Conservation (phyloP, 2,113 vertebrate genomes). For the Daubentonia madagascariensis region DNA sequence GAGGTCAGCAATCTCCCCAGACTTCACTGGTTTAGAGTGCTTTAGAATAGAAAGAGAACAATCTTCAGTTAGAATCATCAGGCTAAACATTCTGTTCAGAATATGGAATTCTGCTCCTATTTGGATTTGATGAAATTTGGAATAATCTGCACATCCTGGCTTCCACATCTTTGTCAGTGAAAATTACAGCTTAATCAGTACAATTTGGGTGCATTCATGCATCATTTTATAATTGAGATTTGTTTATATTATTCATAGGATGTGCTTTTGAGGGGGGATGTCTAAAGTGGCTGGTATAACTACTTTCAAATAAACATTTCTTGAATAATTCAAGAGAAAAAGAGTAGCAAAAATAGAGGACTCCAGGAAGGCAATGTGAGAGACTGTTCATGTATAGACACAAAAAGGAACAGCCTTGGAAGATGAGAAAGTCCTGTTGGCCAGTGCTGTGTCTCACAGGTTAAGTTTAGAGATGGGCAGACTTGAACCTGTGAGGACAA, state of each 20-base stretch:
- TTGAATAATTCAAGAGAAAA: background rate
- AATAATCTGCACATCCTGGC: background rate
- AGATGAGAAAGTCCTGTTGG: fast-evolving
- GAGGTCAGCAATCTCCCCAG: conserved; percentile 30
- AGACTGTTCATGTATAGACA: background rate
- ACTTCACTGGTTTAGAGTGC: conserved; percentile 33
- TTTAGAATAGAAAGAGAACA: conserved; percentile 61
- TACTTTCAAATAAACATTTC: conserved; percentile 45
- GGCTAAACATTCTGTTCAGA: background rate
- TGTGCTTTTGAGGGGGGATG: background rate
- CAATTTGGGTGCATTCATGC: background rate
- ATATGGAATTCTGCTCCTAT: background rate
- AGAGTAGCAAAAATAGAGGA: background rate
- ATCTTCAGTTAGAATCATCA: conserved; percentile 35
- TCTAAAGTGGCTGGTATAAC: background rate
- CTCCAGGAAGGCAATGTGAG: background rate
- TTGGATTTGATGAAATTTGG: background rate
- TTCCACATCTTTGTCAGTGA: background rate
- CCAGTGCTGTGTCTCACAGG: fast-evolving
- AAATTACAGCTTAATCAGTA: background rate
- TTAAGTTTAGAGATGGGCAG: background rate
- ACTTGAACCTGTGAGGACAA: background rate
- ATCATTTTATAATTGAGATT: conserved; percentile 20
- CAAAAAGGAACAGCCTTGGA: background rate
- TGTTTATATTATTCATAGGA: conserved; percentile 22